Percentiles rank a stretch among this genome's conserved stretches.
Conservation (phyloP, 2,113 vertebrate genomes). For the Phalacrocorax brasilianus region DNA sequence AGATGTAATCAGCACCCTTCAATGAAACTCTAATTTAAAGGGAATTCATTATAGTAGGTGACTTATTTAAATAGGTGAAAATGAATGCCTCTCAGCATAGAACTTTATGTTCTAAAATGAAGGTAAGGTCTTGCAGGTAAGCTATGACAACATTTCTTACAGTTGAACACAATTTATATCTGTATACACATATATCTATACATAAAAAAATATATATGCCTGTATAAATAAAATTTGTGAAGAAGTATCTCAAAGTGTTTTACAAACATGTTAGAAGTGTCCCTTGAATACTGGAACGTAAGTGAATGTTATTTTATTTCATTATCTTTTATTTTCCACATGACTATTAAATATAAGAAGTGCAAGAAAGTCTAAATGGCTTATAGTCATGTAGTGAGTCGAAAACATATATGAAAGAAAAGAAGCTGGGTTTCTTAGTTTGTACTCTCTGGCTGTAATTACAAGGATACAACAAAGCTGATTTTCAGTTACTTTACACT, state of each 20-base stretch:
- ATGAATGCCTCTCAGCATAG: not conserved
- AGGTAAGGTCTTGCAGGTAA: not conserved
- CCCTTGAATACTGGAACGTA: not conserved
- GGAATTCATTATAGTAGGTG: constrained; percentile 30
- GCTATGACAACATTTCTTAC: not conserved
- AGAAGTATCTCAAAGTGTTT: not conserved
- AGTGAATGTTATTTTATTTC: not conserved
- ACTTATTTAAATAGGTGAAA: constrained; percentile 54
- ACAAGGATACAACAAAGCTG: not conserved
- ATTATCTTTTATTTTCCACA: not conserved
- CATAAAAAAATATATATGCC: not conserved
- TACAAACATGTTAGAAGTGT: not conserved
- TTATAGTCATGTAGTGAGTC: not conserved
- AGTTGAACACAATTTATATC: not conserved
- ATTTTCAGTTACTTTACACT: not conserved
- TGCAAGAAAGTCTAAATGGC: not conserved
- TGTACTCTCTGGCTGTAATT: not conserved
- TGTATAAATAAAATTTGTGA: not conserved
- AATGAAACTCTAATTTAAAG: constrained; percentile 56
- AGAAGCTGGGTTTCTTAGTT: not conserved
- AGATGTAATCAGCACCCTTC: constrained; percentile 47
- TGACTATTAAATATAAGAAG: not conserved
- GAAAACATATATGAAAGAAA: not conserved
- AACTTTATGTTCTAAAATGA: not conserved
- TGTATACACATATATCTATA: not conserved